These are phyloP conservation scores for Gari tellinella DNA, from an alignment of 2,888 invertebrate genomes.

Conservation along the genomic window DNA sequence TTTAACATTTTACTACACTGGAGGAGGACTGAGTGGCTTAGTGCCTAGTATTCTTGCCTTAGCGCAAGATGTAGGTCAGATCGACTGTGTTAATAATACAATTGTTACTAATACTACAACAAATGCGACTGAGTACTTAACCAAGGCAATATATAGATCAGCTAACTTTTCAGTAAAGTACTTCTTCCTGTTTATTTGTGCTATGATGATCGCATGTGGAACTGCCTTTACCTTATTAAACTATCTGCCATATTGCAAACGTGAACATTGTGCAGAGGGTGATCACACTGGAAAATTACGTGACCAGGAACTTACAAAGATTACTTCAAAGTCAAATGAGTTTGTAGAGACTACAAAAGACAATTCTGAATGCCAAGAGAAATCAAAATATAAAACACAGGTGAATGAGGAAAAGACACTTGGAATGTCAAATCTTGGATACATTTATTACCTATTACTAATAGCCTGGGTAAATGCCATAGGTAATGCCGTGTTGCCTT, in stretches of 20 bases:
- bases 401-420: too few relatives aligned
- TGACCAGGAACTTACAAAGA: conserved; percentile 2
- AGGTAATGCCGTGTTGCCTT: conserved; percentile 91
- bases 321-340: conserved; percentile 3
- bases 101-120: conserved; percentile 84
- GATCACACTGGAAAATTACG: neutral
- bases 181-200: conserved; percentile 89
- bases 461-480: conserved; percentile 88
- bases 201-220: conserved; percentile 88
- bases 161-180: conserved; percentile 88
- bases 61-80: conserved; percentile 90
- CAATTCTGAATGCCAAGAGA: too few relatives aligned
- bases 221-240: conserved; percentile 88
- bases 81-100: conserved; percentile 65
- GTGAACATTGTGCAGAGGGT: too few relatives aligned
- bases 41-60: conserved; percentile 92
- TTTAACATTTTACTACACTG: conserved; percentile 90
- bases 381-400: too few relatives aligned
- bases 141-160: conserved; percentile 77
- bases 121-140: conserved; percentile 55
- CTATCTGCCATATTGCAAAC: conserved; percentile 74
- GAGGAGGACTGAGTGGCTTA: conserved; percentile 87
- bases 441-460: conserved; percentile 80
- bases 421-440: conserved; percentile 34
- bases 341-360: conserved; percentile 4